Evolutionary conservation across 2,797 vertebrate genomes (phyloP), one percentile per base, ranked within the genome.

Genomic region (Sciurus carolinensis): DNA sequence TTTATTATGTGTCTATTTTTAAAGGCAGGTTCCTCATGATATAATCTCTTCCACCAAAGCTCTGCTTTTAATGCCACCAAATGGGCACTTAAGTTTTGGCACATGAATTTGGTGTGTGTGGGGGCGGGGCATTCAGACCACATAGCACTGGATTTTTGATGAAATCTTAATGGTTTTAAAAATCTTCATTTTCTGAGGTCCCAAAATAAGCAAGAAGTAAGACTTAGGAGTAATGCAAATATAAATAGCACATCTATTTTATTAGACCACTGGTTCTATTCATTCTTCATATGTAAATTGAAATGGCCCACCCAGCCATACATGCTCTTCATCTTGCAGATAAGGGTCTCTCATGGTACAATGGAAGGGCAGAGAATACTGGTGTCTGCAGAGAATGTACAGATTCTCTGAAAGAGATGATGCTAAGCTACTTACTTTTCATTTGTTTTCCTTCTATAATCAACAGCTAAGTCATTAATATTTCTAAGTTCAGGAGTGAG

Each of bases 201-300:
- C 59, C 47, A 85, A 69, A 59, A 20, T 90, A 59, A 59, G 17
- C 73, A 50, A 87, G 52, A 96, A 87, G 33, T 80, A 76, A 88
- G 26, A 7, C 30, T 28, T 1, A 66, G 2, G 39, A 72, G 10
- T 84, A 22, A 39, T 64, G 8, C 33, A 82, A 62, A 62, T 13
- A 11, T 47, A 79, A 84, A 75, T 15, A 59, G 17, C 6, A 30
- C 30, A 26, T 54, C 39, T 39, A 24, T 52, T 67, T 69, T 54
- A 44, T 93, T 50, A 92, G 62, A 44, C 30, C 11, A 39, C 33
- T 3, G 0, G 26, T 33, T 62, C 8, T 73, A 72, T 67, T 83
- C 5, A 24, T 71, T 87, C 54, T 85, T 76, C 7, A 6, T 52
- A 10, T 36, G 13, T 87, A 69, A 17, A n/a, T 26, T 76, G 28